Evolutionary conservation across 64 coral and sea anemone species (phyloP).

Genomic region (Anthopleura sola): DNA sequence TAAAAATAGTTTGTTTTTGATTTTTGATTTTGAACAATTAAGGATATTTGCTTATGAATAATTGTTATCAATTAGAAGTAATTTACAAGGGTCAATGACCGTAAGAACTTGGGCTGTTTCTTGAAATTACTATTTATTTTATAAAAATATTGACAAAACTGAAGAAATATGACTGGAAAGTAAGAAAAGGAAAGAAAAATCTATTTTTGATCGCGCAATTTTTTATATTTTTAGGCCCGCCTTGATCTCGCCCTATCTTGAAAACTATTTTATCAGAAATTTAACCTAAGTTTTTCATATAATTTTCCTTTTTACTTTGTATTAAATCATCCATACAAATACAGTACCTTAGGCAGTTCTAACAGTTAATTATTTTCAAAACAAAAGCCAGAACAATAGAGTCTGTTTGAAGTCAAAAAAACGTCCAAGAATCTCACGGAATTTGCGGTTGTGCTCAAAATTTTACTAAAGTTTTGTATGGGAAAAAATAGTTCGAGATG

Average conservation of each 20-base stretch:
- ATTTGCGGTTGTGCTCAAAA: background rate
- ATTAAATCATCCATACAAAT: background rate
- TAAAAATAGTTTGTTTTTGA: slow-evolving; percentile 6
- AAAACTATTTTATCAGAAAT: background rate
- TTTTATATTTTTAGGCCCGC: background rate
- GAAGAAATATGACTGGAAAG: background rate
- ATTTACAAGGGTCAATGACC: background rate
- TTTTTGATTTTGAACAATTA: background rate
- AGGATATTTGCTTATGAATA: background rate
- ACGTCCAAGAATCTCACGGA: background rate
- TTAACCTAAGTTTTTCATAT: background rate
- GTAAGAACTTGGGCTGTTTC: background rate
- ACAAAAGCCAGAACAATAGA: background rate
- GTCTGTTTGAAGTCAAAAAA: background rate
- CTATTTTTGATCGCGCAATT: background rate
- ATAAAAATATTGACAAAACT: background rate
- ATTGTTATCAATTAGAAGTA: background rate
- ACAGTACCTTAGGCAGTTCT: background rate
- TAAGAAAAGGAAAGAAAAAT: background rate
- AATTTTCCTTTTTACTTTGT: background rate
- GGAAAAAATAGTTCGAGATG: background rate
- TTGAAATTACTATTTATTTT: background rate
- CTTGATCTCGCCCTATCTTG: background rate
- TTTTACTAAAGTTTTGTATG: background rate
- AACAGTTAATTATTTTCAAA: background rate